Evolutionary conservation across 2,113 vertebrate species (phyloP).

Genomic region (Notiomystis cincta): DNA sequence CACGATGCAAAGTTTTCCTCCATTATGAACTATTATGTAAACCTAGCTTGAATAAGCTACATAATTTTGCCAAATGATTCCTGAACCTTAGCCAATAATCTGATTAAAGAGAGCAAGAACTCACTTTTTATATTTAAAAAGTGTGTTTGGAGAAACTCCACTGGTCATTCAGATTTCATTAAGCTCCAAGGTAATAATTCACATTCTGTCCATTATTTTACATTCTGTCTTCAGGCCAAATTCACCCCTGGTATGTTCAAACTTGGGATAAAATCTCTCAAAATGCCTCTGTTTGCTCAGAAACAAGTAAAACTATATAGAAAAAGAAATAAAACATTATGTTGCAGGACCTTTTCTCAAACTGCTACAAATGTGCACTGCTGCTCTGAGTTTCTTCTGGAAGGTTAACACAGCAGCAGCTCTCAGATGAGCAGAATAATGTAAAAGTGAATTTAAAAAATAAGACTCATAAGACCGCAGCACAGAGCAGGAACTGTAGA

Average conservation of each 20-base stretch:
- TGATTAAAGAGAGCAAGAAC: conserved; percentile 54
- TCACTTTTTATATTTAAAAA: conserved; percentile 46
- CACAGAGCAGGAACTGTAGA: not conserved
- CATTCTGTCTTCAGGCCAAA: conserved; percentile 8
- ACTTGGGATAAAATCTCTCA: not conserved
- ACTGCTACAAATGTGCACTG: not conserved
- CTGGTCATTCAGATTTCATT: conserved; percentile 56
- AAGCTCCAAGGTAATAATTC: conserved; percentile 43
- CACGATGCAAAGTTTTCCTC: conserved; percentile 5
- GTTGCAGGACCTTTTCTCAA: not conserved
- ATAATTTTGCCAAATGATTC: conserved; percentile 55
- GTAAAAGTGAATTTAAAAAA: not conserved
- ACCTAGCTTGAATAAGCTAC: conserved; percentile 34
- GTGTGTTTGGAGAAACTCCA: conserved; percentile 52
- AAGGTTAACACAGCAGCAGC: not conserved
- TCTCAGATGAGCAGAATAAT: not conserved
- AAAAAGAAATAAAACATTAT: not conserved
- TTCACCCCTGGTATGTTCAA: not conserved
- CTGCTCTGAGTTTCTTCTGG: not conserved
- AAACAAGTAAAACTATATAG: not conserved
- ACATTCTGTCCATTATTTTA: conserved; percentile 2
- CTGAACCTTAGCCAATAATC: conserved; percentile 51
- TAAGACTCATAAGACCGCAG: not conserved
- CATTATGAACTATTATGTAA: conserved; percentile 55
- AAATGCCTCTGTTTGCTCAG: not conserved